Evolutionary conservation across 1,140 invertebrate species (phyloP).

Genomic region (Elysia chlorotica): DNA sequence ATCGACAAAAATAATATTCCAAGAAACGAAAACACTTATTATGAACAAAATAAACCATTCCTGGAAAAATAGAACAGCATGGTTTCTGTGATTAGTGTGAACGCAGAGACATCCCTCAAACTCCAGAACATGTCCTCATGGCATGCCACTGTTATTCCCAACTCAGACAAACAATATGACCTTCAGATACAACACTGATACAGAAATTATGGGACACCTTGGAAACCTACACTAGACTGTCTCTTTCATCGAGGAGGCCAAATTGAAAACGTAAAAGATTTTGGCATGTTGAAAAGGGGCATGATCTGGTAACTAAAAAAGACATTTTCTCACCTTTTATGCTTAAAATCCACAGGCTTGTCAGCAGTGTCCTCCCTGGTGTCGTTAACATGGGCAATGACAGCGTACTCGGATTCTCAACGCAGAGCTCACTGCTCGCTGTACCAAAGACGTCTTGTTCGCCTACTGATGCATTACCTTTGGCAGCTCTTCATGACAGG

Average conservation of each 20-base stretch:
- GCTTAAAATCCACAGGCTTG: conserved; percentile 32
- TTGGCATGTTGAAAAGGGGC: no score
- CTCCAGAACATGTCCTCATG: no score
- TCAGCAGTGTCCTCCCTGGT: conserved; percentile 70
- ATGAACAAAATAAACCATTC: no score
- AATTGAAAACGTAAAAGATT: background rate
- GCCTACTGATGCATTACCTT: conserved; percentile 64
- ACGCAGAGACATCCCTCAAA: no score
- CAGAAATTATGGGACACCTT: background rate
- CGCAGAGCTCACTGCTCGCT: conserved; percentile 68
- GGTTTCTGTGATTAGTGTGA: no score
- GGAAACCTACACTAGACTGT: background rate
- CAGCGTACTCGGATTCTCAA: conserved; percentile 79
- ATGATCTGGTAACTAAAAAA: no score
- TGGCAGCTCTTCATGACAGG: conserved; percentile 76
- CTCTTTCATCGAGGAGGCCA: background rate
- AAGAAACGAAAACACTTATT: no score
- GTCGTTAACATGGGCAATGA: conserved; percentile 85
- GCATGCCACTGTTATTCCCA: no score
- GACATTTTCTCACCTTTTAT: background rate
- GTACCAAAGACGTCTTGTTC: conserved; percentile 71
- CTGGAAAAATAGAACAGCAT: no score
- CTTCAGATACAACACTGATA: background rate
- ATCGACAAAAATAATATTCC: no score
- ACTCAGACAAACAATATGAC: no score